A percentile compares a stretch with the other conserved stretches of the same genome.
Conservation (phyloP, 2,888 invertebrate genomes). For the Tetanocera ferruginea region DNA sequence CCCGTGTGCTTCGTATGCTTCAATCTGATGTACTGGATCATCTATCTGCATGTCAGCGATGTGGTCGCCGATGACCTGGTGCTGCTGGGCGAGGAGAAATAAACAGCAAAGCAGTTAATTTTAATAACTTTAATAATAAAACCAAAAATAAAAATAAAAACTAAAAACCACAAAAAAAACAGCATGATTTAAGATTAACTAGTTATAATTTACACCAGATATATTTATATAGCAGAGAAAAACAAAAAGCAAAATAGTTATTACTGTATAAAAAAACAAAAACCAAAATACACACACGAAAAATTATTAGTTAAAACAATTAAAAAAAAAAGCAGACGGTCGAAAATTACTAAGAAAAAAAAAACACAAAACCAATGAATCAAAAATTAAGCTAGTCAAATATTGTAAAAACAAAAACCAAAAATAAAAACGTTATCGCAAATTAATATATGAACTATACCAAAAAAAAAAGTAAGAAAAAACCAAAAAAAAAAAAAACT, state of each 20-base stretch:
- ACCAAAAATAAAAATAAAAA: background rate
- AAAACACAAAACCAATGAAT: conserved; percentile 19
- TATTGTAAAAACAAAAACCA: conserved; percentile 18
- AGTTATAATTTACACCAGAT: conserved; percentile 19
- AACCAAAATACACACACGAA: conserved; percentile 21
- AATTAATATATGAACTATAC: conserved; percentile 19
- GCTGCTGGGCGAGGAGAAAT: conserved; percentile 80
- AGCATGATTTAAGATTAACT: conserved; percentile 7
- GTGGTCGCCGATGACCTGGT: conserved; percentile 95
- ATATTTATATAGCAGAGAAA: conserved; percentile 22
- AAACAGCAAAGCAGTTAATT: conserved; percentile 54
- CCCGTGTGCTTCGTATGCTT: conserved; percentile 99
- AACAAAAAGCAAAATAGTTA: conserved; percentile 1
- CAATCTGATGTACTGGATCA: conserved; percentile 99
- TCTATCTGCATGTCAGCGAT: conserved; percentile 95
- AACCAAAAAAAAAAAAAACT: background rate
- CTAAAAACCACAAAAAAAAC: background rate
- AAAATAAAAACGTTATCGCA: conserved; percentile 28
- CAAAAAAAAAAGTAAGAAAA: conserved; percentile 13
- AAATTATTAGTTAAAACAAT: conserved; percentile 20
- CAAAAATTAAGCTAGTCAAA: conserved; percentile 25
- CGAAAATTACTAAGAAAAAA: conserved; percentile 22
- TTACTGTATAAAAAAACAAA: conserved; percentile 2
- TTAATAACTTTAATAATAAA: conserved; percentile 29
- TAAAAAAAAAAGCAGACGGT: conserved; percentile 18